phyloP scores from a whole-genome alignment of 1,140 invertebrate genomes.

The Campodea augens region DNA sequence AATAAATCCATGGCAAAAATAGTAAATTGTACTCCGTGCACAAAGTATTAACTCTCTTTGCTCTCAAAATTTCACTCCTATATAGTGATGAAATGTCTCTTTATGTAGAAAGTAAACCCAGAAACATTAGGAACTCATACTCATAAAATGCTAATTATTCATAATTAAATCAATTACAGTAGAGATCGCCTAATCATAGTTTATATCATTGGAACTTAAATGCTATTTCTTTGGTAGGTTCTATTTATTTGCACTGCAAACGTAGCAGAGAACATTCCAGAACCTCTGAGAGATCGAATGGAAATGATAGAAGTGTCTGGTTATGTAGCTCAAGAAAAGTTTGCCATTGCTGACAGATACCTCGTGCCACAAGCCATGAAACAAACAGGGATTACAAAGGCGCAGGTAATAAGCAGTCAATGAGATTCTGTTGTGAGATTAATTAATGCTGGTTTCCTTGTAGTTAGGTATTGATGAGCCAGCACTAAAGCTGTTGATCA shows the following conservation, averaged over 20 bases:
- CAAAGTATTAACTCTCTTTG: too few relatives aligned
- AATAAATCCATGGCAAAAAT: too few relatives aligned
- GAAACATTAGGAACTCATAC: too few relatives aligned
- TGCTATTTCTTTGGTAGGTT: slow-evolving; percentile 55
- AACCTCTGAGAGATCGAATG: slow-evolving; percentile 92
- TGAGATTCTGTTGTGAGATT: background rate
- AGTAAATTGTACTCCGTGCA: too few relatives aligned
- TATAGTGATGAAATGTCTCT: too few relatives aligned
- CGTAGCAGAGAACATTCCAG: slow-evolving; percentile 87
- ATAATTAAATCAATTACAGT: too few relatives aligned
- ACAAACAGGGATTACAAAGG: slow-evolving; percentile 51
- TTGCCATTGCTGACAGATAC: slow-evolving; percentile 90
- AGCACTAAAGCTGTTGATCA: slow-evolving; percentile 62
- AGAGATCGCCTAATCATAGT: too few relatives aligned
- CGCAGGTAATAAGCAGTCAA: too few relatives aligned
- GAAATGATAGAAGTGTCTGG: slow-evolving; percentile 99
- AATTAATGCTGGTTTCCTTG: slow-evolving; percentile 8
- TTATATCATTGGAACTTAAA: too few relatives aligned
- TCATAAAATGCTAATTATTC: too few relatives aligned
- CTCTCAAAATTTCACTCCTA: too few relatives aligned
- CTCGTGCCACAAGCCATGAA: slow-evolving; percentile 73
- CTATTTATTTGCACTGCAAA: slow-evolving; percentile 99
- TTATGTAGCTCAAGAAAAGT: slow-evolving; percentile 95
- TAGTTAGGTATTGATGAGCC: slow-evolving; percentile 52
- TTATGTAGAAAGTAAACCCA: too few relatives aligned